These are phyloP conservation scores for Tenthredo mesomela DNA, from an alignment of 2,888 invertebrate species.

Conservation along the genomic window DNA sequence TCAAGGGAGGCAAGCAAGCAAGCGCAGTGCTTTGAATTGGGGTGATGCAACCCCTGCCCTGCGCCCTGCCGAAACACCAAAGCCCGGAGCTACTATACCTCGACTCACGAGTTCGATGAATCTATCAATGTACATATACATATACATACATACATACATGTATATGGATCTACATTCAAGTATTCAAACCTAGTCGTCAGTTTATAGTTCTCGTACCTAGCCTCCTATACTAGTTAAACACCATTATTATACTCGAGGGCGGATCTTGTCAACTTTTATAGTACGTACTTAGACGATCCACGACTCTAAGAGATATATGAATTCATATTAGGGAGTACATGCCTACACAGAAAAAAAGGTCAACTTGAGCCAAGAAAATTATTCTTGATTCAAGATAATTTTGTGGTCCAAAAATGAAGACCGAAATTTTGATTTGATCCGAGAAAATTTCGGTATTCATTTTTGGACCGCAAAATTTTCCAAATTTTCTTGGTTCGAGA, in stretches of 20 bases:
- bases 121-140: background rate
- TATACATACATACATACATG: background rate
- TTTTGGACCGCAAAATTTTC: too few species aligned
- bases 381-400: too few species aligned
- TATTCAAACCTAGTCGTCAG: background rate
- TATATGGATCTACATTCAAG: background rate
- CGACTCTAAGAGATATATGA: background rate
- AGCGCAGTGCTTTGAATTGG: constrained; percentile 47
- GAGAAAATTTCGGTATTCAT: too few species aligned
- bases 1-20: constrained; percentile 52
- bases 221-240: background rate
- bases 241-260: constrained; percentile 3
- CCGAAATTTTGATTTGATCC: too few species aligned
- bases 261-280: background rate
- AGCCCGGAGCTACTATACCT: background rate
- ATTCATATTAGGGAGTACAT: background rate
- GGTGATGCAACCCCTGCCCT: constrained; percentile 41
- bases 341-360: too few species aligned
- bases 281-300: background rate
- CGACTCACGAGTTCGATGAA: background rate
- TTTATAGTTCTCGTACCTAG: constrained; percentile 8
- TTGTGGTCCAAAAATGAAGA: too few species aligned
- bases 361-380: too few species aligned
- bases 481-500: too few species aligned
- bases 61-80: background rate